Base-by-base conservation (phyloP, 2,797 vertebrate species). In the Sebastes nivosus region DNA sequence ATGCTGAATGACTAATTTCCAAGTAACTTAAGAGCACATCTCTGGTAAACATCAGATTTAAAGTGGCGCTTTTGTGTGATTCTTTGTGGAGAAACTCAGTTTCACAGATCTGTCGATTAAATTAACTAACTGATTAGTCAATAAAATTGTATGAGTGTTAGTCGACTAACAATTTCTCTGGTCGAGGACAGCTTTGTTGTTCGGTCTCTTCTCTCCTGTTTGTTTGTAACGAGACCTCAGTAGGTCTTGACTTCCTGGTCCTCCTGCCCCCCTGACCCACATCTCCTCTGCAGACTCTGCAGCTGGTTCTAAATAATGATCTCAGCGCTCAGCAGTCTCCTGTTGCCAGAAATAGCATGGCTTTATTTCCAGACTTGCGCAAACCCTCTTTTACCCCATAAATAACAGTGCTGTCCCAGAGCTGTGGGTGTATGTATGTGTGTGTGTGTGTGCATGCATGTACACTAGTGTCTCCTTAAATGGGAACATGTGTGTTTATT, bases 301-400 rank as follows among this genome's bases (percentile, higher is more conserved):
- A 87, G 81, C 87, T 92, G 88, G 59, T 85, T 92, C 80, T 74
- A 66, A 87, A 88, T 81, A 80, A 87, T 89, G 88, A 86, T 68
- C 83, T 84, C 68, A 91, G 77, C 10, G 5, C 79, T 87, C 79
- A 66, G 58, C 82, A 64, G 85, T 61, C 63, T 59, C 36, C 66
- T 38, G 57, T 29, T 80, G 79, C 82, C 88, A 87, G 82, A 91
- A 93, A 94, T 93, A 92, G 86, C 72, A 13, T 59, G 1, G 32
- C 67, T 91, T 82, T 72, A 22, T 83, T 79, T 89, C 80, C 88
- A 89, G 84, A 77, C 85, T 67, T 63, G 46, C 78, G 72, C 78
- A 80, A 86, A 87, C 64, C 64, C 13, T 54, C 64, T 76, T 87
- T 75, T 88, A 75, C 80, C 76, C 66, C 75, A 70, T 90, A 89